These are phyloP conservation scores for Dolichopus griseipennis DNA, from an alignment of 2,888 invertebrate species.

Conservation along the genomic window DNA sequence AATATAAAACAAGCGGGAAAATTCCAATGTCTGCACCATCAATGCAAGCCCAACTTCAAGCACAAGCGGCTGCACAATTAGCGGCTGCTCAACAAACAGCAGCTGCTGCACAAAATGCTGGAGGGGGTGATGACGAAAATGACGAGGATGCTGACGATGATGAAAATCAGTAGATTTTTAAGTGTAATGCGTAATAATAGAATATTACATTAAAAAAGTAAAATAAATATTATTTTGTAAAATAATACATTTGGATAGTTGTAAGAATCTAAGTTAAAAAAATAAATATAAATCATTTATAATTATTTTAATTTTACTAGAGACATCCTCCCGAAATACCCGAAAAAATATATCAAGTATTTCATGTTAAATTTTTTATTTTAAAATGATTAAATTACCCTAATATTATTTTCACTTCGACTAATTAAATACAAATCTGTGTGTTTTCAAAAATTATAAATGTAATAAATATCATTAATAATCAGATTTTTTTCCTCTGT, in stretches of 20 bases:
- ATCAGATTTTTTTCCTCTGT: too few species aligned
- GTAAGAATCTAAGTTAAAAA: conserved; percentile 2
- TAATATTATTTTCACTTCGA: too few species aligned
- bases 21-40: conserved; percentile 43
- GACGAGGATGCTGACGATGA: conserved; percentile 44
- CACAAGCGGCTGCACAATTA: conserved; percentile 41
- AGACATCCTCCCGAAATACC: not conserved
- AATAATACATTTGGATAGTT: not conserved
- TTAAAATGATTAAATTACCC: not conserved
- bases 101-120: conserved; percentile 22
- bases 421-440: too few species aligned
- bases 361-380: not conserved
- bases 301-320: not conserved
- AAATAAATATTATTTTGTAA: conserved; percentile 9
- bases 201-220: not conserved
- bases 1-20: conserved; percentile 44
- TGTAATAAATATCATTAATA: too few species aligned
- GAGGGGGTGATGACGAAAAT: conserved; percentile 41
- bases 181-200: conserved; percentile 26
- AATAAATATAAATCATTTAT: not conserved
- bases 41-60: conserved; percentile 41
- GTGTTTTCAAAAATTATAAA: too few species aligned
- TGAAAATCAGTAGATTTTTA: conserved; percentile 44
- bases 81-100: conserved; percentile 31
- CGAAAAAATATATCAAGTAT: conserved; percentile 2